Evolutionary conservation across 2,113 vertebrate species (phyloP).

Genomic region (Oceanites oceanicus): DNA sequence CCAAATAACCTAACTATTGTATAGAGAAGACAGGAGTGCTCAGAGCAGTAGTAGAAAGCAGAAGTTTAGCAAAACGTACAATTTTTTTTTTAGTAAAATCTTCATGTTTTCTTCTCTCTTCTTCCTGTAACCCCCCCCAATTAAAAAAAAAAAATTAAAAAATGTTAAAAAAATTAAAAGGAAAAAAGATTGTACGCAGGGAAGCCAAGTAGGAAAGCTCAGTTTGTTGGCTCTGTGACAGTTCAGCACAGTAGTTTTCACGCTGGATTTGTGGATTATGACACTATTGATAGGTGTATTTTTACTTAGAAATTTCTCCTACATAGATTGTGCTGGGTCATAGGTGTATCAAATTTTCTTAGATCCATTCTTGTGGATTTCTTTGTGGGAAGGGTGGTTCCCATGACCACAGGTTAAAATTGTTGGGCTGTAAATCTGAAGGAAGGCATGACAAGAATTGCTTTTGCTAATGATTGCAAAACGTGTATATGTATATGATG

Average conservation of each 20-base stretch:
- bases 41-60: background rate
- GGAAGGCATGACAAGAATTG: constrained; percentile 1
- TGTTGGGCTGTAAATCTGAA: background rate
- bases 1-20: background rate
- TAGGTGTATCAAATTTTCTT: background rate
- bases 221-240: background rate
- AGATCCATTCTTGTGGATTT: background rate
- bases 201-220: background rate
- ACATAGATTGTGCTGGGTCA: background rate
- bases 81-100: background rate
- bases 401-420: background rate
- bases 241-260: background rate
- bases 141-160: background rate
- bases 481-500: background rate
- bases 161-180: background rate
- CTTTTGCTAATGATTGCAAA: constrained; percentile 28
- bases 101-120: background rate
- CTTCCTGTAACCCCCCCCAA: background rate
- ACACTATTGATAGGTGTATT: background rate
- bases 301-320: background rate
- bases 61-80: background rate
- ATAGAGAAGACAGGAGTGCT: background rate
- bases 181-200: too few relatives aligned
- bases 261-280: background rate
- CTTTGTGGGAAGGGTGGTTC: background rate